phyloP scores from a whole-genome alignment of 2,113 vertebrate genomes.

The Corapipo altera region DNA sequence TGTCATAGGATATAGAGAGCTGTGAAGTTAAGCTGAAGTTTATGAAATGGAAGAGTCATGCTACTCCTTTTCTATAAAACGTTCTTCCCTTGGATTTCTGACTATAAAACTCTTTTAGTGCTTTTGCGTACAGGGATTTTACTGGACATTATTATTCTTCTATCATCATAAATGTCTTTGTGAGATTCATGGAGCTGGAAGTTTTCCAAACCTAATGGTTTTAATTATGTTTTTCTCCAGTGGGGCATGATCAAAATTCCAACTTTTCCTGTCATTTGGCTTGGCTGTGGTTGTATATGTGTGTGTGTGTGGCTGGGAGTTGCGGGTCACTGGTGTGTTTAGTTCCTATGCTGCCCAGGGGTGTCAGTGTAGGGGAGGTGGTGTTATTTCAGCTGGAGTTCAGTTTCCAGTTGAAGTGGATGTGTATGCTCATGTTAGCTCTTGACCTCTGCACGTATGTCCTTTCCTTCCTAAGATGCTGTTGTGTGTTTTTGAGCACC shows the following conservation, averaged over 20 bases:
- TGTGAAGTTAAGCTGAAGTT: neutral
- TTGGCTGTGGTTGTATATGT: neutral
- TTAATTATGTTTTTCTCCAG: conserved; percentile 28
- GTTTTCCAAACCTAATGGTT: conserved; percentile 5
- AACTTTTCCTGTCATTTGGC: neutral
- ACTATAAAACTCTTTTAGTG: conserved; percentile 9
- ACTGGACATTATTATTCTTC: conserved; percentile 34
- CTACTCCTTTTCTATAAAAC: neutral
- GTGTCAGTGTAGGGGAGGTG: neutral
- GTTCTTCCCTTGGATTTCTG: neutral
- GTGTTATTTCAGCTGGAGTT: neutral
- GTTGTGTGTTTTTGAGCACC: neutral
- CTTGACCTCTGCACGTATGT: neutral
- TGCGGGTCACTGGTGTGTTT: neutral
- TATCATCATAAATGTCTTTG: conserved; percentile 23
- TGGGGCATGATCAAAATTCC: neutral
- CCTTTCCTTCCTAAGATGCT: neutral
- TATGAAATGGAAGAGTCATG: neutral
- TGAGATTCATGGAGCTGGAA: conserved; percentile 27
- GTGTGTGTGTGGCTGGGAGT: neutral
- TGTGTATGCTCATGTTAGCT: neutral
- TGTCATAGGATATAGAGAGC: neutral
- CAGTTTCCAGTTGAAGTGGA: neutral
- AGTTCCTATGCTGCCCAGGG: neutral
- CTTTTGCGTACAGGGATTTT: conserved; percentile 25